A percentile compares a stretch with the other conserved stretches of the same genome.
These are phyloP conservation scores for Isoperla grammatica DNA, from an alignment of 2,888 invertebrate genomes.

Conservation along the genomic window DNA sequence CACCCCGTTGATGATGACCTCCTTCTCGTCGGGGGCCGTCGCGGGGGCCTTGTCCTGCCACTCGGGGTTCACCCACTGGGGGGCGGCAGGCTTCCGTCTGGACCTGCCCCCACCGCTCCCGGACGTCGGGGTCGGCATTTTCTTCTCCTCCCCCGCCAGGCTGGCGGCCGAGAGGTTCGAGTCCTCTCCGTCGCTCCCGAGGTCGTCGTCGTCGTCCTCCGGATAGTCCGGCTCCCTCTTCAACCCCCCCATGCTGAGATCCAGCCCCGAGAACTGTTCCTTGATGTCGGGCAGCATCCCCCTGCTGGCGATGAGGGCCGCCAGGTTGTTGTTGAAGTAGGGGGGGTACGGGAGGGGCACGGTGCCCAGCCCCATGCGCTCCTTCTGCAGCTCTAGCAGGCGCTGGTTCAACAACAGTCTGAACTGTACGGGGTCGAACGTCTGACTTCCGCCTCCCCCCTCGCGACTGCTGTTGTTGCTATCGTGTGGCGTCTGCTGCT, in stretches of 20 bases:
- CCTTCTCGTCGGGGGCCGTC: no score
- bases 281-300: conserved; percentile 61
- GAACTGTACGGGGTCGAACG: conserved; percentile 90
- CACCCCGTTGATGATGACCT: conserved; percentile 86
- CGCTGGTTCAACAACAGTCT: conserved; percentile 83
- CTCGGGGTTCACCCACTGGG: conserved; percentile 96
- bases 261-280: conserved; percentile 79
- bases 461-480: conserved; percentile 26
- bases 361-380: conserved; percentile 65
- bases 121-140: conserved; percentile 35
- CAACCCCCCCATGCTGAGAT: conserved; percentile 79
- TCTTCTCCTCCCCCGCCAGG: conserved; percentile 33
- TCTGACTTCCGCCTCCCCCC: conserved; percentile 46
- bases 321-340: conserved; percentile 69
- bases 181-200: conserved; percentile 67
- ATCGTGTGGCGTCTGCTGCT: conserved; percentile 57
- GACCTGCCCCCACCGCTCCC: conserved; percentile 49
- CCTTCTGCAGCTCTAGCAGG: conserved; percentile 80
- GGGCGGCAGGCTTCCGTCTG: conserved; percentile 89
- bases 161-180: conserved; percentile 46
- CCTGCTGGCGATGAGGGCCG: conserved; percentile 67
- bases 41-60: conserved; percentile 63
- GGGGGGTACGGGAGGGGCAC: conserved; percentile 63
- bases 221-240: conserved; percentile 73
- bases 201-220: conserved; percentile 70